phyloP scores from a whole-genome alignment of 2,113 vertebrate genomes.

The Ibidorhyncha struthersii region DNA sequence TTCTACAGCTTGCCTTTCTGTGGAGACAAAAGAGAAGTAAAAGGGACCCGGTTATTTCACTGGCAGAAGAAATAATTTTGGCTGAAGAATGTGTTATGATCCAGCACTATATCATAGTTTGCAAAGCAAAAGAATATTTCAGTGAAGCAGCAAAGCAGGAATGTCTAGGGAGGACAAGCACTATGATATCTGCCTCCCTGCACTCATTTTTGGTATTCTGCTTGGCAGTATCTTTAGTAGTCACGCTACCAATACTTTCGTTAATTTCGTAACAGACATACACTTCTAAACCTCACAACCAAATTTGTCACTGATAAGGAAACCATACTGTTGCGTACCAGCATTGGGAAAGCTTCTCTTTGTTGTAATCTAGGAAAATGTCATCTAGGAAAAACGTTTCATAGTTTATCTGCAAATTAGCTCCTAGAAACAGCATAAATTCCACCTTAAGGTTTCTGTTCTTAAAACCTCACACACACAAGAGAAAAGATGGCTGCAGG shows the following conservation, averaged over 20 bases:
- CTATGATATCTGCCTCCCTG: not conserved
- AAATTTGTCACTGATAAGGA: not conserved
- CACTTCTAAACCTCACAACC: not conserved
- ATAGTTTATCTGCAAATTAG: not conserved
- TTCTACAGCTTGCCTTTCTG: not conserved
- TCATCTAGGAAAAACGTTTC: not conserved
- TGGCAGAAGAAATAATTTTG: not conserved
- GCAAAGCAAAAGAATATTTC: not conserved
- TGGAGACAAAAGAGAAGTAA: not conserved
- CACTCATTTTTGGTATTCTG: not conserved
- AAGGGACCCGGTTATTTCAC: not conserved
- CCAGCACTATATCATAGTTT: not conserved
- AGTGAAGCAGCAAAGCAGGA: not conserved
- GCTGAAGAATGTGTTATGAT: not conserved
- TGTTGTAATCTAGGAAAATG: not conserved
- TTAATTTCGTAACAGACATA: not conserved
- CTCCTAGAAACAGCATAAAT: not conserved
- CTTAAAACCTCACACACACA: not conserved
- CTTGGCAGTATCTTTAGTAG: not conserved
- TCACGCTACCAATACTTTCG: not conserved
- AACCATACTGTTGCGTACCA: not conserved
- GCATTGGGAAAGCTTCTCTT: not conserved
- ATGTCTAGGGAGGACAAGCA: not conserved
- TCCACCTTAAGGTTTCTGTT: not conserved
- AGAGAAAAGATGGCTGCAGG: not conserved